Evolutionary conservation across 2,888 invertebrate genomes (phyloP), one percentile per base, ranked within the genome.

Genomic region (Morinoia aosen): DNA sequence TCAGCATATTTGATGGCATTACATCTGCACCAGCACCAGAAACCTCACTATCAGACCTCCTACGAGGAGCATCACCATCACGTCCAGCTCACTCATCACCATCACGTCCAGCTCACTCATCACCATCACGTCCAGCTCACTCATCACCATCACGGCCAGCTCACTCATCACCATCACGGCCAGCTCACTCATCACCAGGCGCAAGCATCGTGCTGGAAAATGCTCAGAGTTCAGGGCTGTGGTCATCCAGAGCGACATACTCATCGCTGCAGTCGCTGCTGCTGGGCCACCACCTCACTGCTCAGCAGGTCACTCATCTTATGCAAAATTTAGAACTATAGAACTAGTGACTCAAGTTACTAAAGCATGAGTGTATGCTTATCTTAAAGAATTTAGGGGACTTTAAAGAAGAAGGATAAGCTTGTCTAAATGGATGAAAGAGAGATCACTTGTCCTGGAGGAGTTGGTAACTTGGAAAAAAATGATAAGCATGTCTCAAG

Each of bases 261-360:
- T n/a, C 57, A 56, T 10, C 93, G 14, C 93, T 93, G 93, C 93
- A 93, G 93, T 39, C 93, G 1, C 33, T 93, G n/a, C 57, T 93
- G 93, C 39, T 57, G 16, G 93, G 93, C 93, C 93, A 48, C 12
- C 93, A 93, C 93, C 93, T 93, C 57, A 57, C 93, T 48, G 93
- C 93, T 12, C n/a, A 33, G 57, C 57, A 93, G 93, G 93, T 93
- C 40, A 90, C 19, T 76, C 25, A 33, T 33, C 76, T 76, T 8
- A 10, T 25, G 33, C 25, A 5, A 48, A 48, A 48, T 48, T 48
- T 61, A 61, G 19, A 61, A 58, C 11, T 58, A 58, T 10, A 12
- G 11, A 12, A 19, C 61, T 16, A 61, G 16, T 61, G 19, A 61
- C 19, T 61, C 12, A 61, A 16, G 61, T 12, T 61, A 61, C 2